Conservation (phyloP, 1,140 invertebrate genomes). For the Nylanderia fulva region DNA sequence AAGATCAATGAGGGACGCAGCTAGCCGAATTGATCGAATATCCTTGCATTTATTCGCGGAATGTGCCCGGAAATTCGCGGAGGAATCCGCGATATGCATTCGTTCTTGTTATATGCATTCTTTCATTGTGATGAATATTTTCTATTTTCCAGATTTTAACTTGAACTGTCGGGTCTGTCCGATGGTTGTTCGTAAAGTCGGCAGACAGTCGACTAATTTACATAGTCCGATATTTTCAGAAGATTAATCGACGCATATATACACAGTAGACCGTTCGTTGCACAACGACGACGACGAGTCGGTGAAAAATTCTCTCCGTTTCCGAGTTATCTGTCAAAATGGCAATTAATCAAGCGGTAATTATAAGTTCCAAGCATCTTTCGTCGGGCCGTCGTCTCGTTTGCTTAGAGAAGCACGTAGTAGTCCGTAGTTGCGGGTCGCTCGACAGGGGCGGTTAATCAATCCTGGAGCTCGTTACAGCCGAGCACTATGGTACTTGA, state of each 20-base stretch:
- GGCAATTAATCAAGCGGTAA: conserved; percentile 73
- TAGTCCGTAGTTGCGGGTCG: conserved; percentile 56
- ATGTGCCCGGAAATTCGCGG: neutral
- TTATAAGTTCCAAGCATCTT: conserved; percentile 65
- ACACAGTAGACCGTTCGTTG: neutral
- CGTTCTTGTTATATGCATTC: neutral
- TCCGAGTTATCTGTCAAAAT: conserved; percentile 67
- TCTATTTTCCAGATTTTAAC: conserved; percentile 13
- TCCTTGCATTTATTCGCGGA: neutral
- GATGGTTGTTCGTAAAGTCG: conserved; percentile 11
- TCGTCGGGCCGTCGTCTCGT: conserved; percentile 71
- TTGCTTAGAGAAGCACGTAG: conserved; percentile 65
- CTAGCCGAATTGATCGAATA: neutral
- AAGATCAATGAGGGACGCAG: neutral
- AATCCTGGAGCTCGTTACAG: conserved; percentile 79
- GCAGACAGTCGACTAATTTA: conserved; percentile 39
- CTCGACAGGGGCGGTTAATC: conserved; percentile 77
- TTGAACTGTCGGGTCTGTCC: neutral
- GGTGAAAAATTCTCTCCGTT: conserved; percentile 47
- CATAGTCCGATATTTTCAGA: conserved; percentile 49
- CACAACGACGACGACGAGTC: conserved; percentile 13
- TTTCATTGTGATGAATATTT: conserved; percentile 7
- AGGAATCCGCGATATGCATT: neutral
- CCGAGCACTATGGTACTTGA: conserved; percentile 60
- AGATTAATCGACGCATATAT: conserved; percentile 47